Conservation (phyloP, 2,797 vertebrate species). For the Rhinoraja longicauda region DNA sequence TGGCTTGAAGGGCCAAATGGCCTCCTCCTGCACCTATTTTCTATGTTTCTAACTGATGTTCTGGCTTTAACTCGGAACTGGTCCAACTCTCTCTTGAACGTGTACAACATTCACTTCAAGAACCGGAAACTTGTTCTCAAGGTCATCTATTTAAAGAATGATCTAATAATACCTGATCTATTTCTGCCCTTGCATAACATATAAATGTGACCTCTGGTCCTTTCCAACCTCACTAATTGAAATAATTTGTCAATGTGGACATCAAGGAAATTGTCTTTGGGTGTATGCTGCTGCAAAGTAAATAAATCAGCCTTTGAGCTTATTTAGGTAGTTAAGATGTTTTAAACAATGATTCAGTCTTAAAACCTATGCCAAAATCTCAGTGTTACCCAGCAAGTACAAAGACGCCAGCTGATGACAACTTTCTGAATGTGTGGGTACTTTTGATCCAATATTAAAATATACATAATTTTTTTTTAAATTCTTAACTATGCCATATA, state of each 20-base stretch:
- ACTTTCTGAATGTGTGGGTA: background rate
- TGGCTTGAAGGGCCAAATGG: no score
- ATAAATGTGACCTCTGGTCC: background rate
- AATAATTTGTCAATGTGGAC: slow-evolving; percentile 22
- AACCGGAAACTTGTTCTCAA: background rate
- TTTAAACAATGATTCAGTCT: slow-evolving; percentile 21
- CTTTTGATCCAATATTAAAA: no score
- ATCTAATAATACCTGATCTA: background rate
- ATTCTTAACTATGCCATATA: no score
- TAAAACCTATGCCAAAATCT: background rate
- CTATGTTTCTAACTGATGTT: no score
- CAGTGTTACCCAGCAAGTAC: background rate
- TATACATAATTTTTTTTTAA: no score
- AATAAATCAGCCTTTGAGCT: background rate
- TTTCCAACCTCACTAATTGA: slow-evolving; percentile 15
- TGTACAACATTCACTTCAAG: background rate
- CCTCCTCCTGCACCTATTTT: no score
- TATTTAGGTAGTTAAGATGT: background rate
- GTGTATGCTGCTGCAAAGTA: background rate
- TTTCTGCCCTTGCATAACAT: slow-evolving; percentile 15
- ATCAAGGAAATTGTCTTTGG: slow-evolving; percentile 19
- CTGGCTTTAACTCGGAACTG: background rate
- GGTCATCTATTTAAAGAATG: background rate
- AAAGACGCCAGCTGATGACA: background rate
- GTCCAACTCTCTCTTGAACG: background rate